Conservation (phyloP, 2,113 vertebrate species). For the Beaufortia kweichowensis region DNA sequence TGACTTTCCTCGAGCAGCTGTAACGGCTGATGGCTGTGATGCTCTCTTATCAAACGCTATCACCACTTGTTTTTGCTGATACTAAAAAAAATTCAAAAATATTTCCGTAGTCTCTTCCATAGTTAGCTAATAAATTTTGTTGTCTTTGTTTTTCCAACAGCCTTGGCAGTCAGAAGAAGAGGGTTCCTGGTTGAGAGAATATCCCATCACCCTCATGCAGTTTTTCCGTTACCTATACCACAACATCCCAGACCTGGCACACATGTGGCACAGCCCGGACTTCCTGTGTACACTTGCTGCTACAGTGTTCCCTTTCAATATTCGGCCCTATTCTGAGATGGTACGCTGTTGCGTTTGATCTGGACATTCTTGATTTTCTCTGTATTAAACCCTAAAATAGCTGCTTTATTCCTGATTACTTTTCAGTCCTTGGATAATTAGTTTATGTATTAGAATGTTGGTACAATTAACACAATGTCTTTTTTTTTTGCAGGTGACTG, state of each 20-base stretch:
- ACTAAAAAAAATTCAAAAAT: no score
- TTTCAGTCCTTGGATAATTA: not conserved
- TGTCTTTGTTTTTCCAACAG: constrained; percentile 64
- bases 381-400: not conserved
- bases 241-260: constrained; percentile 89
- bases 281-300: constrained; percentile 94
- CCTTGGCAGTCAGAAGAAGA: constrained; percentile 99
- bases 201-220: constrained; percentile 97
- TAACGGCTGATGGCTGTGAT: no score
- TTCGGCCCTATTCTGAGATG: constrained; percentile 97
- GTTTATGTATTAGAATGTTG: not conserved
- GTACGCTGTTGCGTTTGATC: constrained; percentile 62
- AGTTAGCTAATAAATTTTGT: no score
- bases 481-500: constrained; percentile 79
- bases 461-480: not conserved
- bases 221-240: constrained; percentile 98
- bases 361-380: no score
- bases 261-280: constrained; percentile 94
- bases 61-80: no score
- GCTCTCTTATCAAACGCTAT: no score
- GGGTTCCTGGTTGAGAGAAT: constrained; percentile 96
- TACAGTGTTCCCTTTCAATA: constrained; percentile 95
- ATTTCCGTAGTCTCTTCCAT: not conserved
- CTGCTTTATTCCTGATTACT: not conserved
- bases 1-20: not conserved